Percentiles rank a stretch among this genome's conserved stretches.
Evolutionary conservation across 1,140 invertebrate species (phyloP).

Genomic region (Yoshiicerus persimilis): DNA sequence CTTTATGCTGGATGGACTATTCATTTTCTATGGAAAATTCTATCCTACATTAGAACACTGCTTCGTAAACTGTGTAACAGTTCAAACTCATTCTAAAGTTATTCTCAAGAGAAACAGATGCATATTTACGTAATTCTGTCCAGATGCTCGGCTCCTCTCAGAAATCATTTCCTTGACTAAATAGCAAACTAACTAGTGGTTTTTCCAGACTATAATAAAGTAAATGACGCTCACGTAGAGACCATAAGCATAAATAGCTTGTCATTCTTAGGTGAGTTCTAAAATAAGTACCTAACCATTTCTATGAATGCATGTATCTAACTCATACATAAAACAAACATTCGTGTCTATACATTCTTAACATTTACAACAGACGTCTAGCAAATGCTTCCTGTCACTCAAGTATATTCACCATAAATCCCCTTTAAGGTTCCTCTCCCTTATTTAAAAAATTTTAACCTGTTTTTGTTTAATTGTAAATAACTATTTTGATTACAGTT

Average conservation of each 20-base stretch:
- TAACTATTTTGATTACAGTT: too few species aligned
- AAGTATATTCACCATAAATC: not conserved
- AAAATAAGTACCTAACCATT: not conserved
- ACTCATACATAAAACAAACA: too few species aligned
- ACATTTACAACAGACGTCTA: too few species aligned
- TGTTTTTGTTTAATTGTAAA: too few species aligned
- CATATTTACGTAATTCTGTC: not conserved
- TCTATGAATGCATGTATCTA: not conserved
- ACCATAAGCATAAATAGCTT: not conserved
- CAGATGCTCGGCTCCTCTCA: slow-evolving; percentile 1
- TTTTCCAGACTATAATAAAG: not conserved
- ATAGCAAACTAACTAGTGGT: slow-evolving; percentile 7
- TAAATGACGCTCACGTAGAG: slow-evolving; percentile 20
- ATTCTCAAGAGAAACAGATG: not conserved
- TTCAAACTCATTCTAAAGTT: not conserved
- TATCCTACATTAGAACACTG: not conserved
- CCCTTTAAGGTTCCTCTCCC: not conserved
- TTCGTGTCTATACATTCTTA: too few species aligned
- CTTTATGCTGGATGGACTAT: not conserved
- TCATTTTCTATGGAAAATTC: not conserved
- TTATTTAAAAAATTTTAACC: too few species aligned
- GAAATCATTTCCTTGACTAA: slow-evolving; percentile 13
- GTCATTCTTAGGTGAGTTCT: not conserved
- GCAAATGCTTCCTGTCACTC: not conserved
- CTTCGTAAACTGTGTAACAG: not conserved